Base-by-base conservation (phyloP, 2,113 vertebrate genomes). In the Phalacrocorax pelagicus region DNA sequence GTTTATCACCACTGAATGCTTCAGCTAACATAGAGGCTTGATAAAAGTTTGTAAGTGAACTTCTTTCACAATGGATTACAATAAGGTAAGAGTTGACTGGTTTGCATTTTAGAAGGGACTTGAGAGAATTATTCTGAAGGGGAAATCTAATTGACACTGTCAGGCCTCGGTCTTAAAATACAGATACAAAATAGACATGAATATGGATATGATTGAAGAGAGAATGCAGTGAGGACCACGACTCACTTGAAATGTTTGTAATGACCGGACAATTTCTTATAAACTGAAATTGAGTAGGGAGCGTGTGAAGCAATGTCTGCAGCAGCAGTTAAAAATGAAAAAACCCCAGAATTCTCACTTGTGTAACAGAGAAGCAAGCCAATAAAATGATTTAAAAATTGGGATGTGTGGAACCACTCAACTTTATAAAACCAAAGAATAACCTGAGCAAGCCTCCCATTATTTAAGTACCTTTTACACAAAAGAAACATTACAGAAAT, bases 1-100 rank as follows among this genome's bases (percentile, higher is more conserved):
- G 89, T 95, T 88, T 93, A 89, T 94, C 86, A 87, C n/a, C 55
- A 72, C 75, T 19, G 78, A 93, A 82, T 52, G 61, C 55, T 88
- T 81, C 70, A 87, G 75, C 85, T 94, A 80, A 84, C 69, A 38
- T 10, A 69, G 23, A 94, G 30, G 44, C 65, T 94, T 73, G 59
- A 86, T 51, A 15, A 79, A 94, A 88, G 57, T 73, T 92, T 77
- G 4, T 55, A 94, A 75, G 49, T 38, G 52, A 90, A 74, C 69
- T 73, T 95, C 79, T 71, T 95, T 82, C 61, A 70, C 73, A 80
- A 86, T 57, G 69, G 49, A 89, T 58, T 70, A 55, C 55, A 85
- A 30, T 66, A 81, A 92, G 29, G 34, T 10, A 82, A 79, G 91
- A 88, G 26, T 27, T 92, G 70, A 70, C 36, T 40, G 36, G 15